Evolutionary conservation across 2,888 invertebrate species (phyloP), one percentile per base, ranked within the genome.

Genomic region (Frankliniella intonsa): DNA sequence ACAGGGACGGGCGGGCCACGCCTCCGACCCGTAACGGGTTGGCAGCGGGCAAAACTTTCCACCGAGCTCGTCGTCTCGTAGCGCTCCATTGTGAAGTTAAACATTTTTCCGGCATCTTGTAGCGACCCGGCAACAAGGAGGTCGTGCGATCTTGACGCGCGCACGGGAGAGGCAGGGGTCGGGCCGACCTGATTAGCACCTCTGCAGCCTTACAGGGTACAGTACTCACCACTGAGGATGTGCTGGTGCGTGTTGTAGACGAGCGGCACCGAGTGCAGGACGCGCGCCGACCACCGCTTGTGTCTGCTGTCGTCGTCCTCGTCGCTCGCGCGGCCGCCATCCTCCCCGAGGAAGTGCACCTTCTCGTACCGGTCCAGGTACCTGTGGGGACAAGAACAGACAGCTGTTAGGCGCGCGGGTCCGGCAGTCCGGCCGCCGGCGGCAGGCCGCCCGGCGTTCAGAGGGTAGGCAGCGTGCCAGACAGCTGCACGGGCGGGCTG

Each of bases 301-400:
- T 93, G 93, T 25, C 96, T 91, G 81, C 92, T 91, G 84, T 95
- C 94, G 85, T 96, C 95, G 84, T 94, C 94, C 80, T 93, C 90
- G 83, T 95, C 95, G 85, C 92, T 92, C 80, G 90, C 90, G 80
- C 92, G 91, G 86, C 96, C 95, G 12, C 93, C 94, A 87, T 97
- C 97, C 86, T 97, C 94, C 8, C 97, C 97, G 50, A 96, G 92
- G 86, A 94, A 97, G 87, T 94, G 94, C 17, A 96, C 93, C 87
- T 95, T 93, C 88, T 98, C 98, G 90, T 96, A 98, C 86, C 96
- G 93, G 87, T 93, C 94, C 88, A 96, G 89, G 88, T 92, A 91
- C 86, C 92, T 92, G 88, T 50, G 55, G 62, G 62, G 62, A 17
- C 7, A 62, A 62, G 14, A 62, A 8, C 55, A 83, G 80, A 27